These are phyloP conservation scores for Oreortyx pictus DNA, from an alignment of 2,797 vertebrate genomes.

Conservation along the genomic window DNA sequence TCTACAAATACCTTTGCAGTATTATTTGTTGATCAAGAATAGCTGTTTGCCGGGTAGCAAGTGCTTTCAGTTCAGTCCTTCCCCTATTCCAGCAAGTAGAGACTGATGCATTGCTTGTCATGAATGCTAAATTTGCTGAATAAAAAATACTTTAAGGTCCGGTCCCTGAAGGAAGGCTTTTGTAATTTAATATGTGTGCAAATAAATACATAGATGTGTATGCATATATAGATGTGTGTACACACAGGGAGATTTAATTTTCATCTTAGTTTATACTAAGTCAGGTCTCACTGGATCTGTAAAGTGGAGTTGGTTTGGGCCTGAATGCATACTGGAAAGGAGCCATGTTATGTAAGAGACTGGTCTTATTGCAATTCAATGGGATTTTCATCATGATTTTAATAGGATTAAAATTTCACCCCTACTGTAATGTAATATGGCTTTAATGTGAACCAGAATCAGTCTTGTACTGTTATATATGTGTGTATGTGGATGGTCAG, in stretches of 20 bases:
- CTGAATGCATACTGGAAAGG: neutral
- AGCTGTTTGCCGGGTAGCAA: neutral
- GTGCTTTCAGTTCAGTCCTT: neutral
- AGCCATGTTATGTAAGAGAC: neutral
- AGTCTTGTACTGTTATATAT: neutral
- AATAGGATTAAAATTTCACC: slow-evolving; percentile 11
- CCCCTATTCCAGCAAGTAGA: neutral
- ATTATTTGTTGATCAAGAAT: neutral
- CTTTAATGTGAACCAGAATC: slow-evolving; percentile 7
- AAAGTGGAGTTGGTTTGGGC: neutral
- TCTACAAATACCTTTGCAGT: neutral
- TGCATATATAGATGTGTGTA: slow-evolving; percentile 28
- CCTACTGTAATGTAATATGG: neutral
- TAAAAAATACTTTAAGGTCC: neutral
- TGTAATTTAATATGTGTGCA: neutral
- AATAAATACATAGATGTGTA: neutral
- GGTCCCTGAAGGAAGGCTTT: neutral
- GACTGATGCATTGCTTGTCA: neutral
- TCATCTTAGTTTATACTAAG: neutral
- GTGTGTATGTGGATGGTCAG: neutral
- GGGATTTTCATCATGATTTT: slow-evolving; percentile 5
- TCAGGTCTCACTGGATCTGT: neutral
- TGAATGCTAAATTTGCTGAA: neutral
- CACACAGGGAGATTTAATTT: neutral
- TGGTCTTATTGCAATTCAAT: neutral